Base-by-base conservation (phyloP, 1,140 invertebrate species). In the Solenopsis fugax region DNA sequence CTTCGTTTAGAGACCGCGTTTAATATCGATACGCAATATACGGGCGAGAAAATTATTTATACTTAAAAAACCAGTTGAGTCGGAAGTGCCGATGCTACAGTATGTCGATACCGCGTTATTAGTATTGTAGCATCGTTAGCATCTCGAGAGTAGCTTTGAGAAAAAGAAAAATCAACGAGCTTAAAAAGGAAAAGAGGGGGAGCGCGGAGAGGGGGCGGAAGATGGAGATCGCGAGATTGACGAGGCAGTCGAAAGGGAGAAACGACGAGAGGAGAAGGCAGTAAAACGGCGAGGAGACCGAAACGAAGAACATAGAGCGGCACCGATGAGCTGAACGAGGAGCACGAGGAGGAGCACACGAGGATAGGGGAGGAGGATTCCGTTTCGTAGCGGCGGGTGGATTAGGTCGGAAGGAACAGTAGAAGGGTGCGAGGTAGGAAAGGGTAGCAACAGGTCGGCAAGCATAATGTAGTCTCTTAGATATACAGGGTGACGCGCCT, bases 361-460 rank as follows among this genome's bases (percentile, higher is more conserved):
- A 29, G 45, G 13, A 34, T 6, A 45, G 21, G 64, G 72, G 21
- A n/a, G 67, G 50, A 52, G 58, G 37, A 77, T 62, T 64, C 60
- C 71, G 60, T 89, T 89, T 87, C 62, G 73, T 77, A 75, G 62
- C 72, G 21, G 58, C 56, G 87, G 69, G 64, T 62, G 88, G 88
- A 78, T 91, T 78, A 89, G 69, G 60, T 78, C 67, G 48, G 71
- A 69, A 84, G 87, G 81, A 84, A 86, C 64, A 89, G 82, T 80
- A 65, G 80, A 87, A 88, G 82, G 86, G 72, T 85, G 87, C 81
- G 87, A 87, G 82, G 72, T 87, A 73, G 77, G 91, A 86, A 89
- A 93, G 93, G 92, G 90, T 93, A 93, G 94, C 94, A 94, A 94
- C 94, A 94, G 94, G 94, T 94, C 94, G 92, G 88, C 85, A 88